phyloP scores from a whole-genome alignment of 2,888 invertebrate species.

The Cephus sareptanus region DNA sequence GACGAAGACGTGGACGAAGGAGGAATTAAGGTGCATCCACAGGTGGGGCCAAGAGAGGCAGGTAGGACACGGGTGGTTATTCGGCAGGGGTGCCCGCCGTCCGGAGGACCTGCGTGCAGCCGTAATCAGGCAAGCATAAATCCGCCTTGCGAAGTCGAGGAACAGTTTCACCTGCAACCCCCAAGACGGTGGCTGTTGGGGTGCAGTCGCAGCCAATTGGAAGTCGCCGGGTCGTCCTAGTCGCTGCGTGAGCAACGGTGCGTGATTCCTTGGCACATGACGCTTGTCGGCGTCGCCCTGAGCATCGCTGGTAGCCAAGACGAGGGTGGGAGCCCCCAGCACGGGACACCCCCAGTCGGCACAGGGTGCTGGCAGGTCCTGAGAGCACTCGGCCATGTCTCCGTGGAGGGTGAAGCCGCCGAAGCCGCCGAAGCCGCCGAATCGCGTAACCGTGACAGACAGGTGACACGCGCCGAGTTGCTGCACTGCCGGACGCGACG shows the following conservation, averaged over 20 bases:
- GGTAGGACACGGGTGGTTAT: constrained; percentile 1
- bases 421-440: constrained; percentile 40
- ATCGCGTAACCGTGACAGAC: constrained; percentile 59
- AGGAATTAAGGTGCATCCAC: too few species aligned
- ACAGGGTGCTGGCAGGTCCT: constrained; percentile 40
- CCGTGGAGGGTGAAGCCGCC: constrained; percentile 37
- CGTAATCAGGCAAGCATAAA: constrained; percentile 63
- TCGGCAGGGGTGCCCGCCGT: constrained; percentile 3
- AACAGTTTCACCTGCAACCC: constrained; percentile 62
- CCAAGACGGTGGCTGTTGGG: constrained; percentile 52
- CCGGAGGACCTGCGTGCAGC: constrained; percentile 37
- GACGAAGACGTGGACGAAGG: too few species aligned
- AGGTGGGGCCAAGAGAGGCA: neutral
- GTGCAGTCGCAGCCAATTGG: constrained; percentile 9
- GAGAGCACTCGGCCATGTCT: constrained; percentile 55
- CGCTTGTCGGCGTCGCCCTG: constrained; percentile 18
- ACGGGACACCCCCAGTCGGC: neutral
- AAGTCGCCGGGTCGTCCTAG: constrained; percentile 19
- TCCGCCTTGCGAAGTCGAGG: constrained; percentile 48
- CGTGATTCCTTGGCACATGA: constrained; percentile 60
- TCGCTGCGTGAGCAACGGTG: constrained; percentile 42
- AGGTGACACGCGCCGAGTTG: constrained; percentile 61
- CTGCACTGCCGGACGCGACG: constrained; percentile 48
- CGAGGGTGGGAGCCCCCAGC: neutral
- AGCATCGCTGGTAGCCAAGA: neutral